Evolutionary conservation across 2,113 vertebrate species (phyloP).

Genomic region (Origma solitaria): DNA sequence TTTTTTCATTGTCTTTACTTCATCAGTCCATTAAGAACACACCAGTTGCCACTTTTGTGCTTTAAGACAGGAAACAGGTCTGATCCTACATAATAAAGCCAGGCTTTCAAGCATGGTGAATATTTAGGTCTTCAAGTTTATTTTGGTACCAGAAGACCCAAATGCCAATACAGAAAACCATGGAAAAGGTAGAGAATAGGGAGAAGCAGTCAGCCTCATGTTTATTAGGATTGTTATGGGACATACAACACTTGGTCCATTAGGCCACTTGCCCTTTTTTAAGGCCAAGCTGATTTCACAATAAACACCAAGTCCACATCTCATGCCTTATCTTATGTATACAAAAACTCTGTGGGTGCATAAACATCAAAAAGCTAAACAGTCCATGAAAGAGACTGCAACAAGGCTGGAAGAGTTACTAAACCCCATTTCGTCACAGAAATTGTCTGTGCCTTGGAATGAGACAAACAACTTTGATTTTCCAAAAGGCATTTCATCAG

Average conservation of each 20-base stretch:
- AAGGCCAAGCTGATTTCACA: not conserved
- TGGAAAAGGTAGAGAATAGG: not conserved
- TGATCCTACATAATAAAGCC: not conserved
- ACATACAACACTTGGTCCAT: not conserved
- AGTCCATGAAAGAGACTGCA: not conserved
- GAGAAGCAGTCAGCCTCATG: not conserved
- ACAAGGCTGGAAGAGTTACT: not conserved
- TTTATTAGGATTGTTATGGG: not conserved
- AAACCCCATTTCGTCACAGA: conserved; percentile 17
- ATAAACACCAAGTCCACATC: not conserved
- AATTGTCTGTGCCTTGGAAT: not conserved
- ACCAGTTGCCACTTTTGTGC: not conserved
- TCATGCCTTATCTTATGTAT: not conserved
- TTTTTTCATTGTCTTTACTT: not conserved
- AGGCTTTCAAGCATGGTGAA: not conserved
- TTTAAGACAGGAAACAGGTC: not conserved
- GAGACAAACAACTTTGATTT: not conserved
- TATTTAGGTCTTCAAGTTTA: not conserved
- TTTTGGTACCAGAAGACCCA: not conserved
- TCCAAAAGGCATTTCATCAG: conserved; percentile 41
- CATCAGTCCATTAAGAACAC: not conserved
- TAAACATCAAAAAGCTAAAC: conserved; percentile 16
- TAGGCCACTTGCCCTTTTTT: not conserved
- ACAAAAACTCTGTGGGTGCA: not conserved
- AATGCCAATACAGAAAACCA: not conserved